A percentile compares a stretch with the other conserved stretches of the same genome.
These are phyloP conservation scores for Aricia artaxerxes DNA, from an alignment of 2,888 invertebrate genomes.

Conservation along the genomic window DNA sequence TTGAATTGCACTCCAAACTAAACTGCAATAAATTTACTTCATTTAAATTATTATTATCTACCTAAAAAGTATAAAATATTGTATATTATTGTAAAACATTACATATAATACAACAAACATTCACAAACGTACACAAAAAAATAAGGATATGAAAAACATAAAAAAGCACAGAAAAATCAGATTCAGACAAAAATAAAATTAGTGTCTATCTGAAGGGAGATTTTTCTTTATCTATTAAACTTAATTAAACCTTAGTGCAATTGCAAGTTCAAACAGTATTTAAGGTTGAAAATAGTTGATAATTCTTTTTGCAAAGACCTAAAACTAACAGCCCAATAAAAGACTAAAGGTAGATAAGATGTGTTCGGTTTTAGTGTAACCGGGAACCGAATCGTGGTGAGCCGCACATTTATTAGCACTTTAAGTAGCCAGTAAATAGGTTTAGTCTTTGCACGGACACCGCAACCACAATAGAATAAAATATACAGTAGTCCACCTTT, in stretches of 20 bases:
- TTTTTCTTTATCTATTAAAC: no score
- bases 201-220: no score
- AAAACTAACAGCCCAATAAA: background rate
- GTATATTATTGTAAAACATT: background rate
- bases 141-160: no score
- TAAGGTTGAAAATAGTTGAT: background rate
- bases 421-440: slow-evolving; percentile 40
- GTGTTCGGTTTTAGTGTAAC: background rate
- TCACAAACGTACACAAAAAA: no score
- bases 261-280: background rate
- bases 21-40: background rate
- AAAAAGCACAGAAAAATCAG: no score
- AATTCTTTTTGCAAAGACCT: background rate
- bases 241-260: no score
- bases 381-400: slow-evolving; percentile 31
- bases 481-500: no score
- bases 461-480: slow-evolving; percentile 26
- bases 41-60: background rate
- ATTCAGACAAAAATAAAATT: no score
- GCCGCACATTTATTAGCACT: slow-evolving; percentile 42
- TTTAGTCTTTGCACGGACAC: slow-evolving; percentile 39
- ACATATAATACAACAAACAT: no score
- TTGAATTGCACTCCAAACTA: background rate
- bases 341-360: slow-evolving; percentile 1
- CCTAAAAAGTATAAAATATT: background rate